These are phyloP conservation scores for Fragum fragum DNA, from an alignment of 2,888 invertebrate species.

Conservation along the genomic window DNA sequence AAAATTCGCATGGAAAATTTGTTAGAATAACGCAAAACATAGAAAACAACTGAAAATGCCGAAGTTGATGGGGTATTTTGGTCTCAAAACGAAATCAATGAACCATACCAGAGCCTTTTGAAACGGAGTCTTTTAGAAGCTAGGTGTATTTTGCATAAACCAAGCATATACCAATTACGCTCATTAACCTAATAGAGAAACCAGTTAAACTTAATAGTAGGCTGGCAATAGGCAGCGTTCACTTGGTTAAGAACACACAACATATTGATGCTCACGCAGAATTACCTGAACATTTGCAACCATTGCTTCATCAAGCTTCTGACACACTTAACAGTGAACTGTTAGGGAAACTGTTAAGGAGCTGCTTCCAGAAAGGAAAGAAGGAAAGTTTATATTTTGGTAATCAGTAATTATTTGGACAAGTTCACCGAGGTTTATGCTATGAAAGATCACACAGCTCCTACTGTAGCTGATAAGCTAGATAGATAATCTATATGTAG, in stretches of 20 bases:
- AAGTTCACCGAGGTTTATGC: slow-evolving; percentile 26
- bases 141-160: slow-evolving; percentile 20
- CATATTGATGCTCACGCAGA: neutral
- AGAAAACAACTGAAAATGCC: slow-evolving; percentile 22
- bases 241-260: neutral
- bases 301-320: slow-evolving; percentile 24
- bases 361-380: slow-evolving; percentile 35
- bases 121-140: slow-evolving; percentile 39
- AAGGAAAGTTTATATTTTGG: slow-evolving; percentile 44
- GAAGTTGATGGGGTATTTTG: slow-evolving; percentile 28
- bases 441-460: slow-evolving; percentile 23
- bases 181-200: slow-evolving; percentile 38
- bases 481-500: slow-evolving; percentile 53
- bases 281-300: slow-evolving; percentile 41
- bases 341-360: slow-evolving; percentile 12
- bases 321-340: slow-evolving; percentile 30
- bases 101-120: slow-evolving; percentile 27
- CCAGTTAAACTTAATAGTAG: slow-evolving; percentile 35
- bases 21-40: slow-evolving; percentile 23
- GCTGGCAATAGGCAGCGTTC: slow-evolving; percentile 26
- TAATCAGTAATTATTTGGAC: slow-evolving; percentile 37
- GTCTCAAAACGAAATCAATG: neutral
- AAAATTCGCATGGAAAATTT: slow-evolving; percentile 24
- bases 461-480: slow-evolving; percentile 36
- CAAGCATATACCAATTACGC: slow-evolving; percentile 29